phyloP scores from a whole-genome alignment of 2,797 vertebrate genomes.

The Melanotaenia nigrans region DNA sequence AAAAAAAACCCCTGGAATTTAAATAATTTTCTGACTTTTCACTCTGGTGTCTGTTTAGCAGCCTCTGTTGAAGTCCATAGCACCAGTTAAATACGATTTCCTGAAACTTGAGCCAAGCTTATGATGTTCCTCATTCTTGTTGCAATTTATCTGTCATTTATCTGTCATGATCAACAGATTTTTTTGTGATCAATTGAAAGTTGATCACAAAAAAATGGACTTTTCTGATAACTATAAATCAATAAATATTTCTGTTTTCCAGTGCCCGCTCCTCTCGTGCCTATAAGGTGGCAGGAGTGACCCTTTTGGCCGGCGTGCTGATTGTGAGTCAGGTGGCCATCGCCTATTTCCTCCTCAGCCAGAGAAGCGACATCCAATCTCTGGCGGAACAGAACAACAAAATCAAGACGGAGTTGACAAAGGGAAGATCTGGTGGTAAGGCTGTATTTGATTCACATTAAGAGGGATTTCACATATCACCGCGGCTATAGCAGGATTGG shows the following conservation, averaged over 20 bases:
- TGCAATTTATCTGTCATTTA: not conserved
- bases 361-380: slow-evolving; percentile 81
- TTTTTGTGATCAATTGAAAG: no score
- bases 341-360: slow-evolving; percentile 86
- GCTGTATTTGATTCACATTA: not conserved
- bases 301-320: slow-evolving; percentile 87
- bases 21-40: not conserved
- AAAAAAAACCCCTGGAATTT: no score
- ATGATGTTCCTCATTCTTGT: slow-evolving; percentile 7
- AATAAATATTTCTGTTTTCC: slow-evolving; percentile 7
- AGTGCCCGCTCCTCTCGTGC: slow-evolving; percentile 64
- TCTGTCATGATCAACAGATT: no score
- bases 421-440: slow-evolving; percentile 58
- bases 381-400: slow-evolving; percentile 77
- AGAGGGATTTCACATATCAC: not conserved
- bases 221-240: not conserved
- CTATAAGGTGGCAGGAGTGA: slow-evolving; percentile 80
- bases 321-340: slow-evolving; percentile 87
- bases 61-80: slow-evolving; percentile 12
- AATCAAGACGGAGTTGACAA: slow-evolving; percentile 76
- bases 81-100: slow-evolving; percentile 1
- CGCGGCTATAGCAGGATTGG: not conserved
- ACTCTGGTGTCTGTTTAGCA: slow-evolving; percentile 23
- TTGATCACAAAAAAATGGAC: no score
- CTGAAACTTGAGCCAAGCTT: not conserved